phyloP scores from a whole-genome alignment of 2,797 vertebrate species.

The Heterohyrax brucei region DNA sequence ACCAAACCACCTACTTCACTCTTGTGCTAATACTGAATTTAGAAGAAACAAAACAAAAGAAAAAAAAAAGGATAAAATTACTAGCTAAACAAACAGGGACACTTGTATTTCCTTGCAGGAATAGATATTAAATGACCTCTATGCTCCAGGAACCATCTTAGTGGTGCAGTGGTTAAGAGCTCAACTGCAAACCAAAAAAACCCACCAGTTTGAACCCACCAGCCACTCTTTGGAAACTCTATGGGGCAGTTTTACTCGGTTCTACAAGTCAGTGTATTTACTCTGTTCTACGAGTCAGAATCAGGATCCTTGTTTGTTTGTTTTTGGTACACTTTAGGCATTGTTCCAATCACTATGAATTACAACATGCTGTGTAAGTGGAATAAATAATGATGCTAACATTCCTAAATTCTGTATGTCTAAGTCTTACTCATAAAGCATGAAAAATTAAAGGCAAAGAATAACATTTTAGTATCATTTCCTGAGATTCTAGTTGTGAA shows the following conservation, averaged over 20 bases:
- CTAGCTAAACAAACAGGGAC: background rate
- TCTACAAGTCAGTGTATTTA: too few relatives aligned
- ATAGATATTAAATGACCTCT: background rate
- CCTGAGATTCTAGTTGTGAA: background rate
- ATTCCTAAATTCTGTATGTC: background rate
- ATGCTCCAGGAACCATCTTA: too few relatives aligned
- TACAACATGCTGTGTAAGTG: background rate
- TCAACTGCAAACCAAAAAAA: too few relatives aligned
- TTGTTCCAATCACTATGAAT: background rate
- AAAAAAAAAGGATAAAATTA: background rate
- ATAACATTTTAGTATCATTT: background rate
- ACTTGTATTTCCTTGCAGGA: background rate
- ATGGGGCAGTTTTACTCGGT: too few relatives aligned
- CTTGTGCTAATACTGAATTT: background rate
- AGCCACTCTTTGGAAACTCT: too few relatives aligned
- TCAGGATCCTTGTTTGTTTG: too few relatives aligned
- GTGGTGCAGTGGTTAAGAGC: too few relatives aligned
- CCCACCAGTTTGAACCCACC: too few relatives aligned
- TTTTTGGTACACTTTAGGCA: too few relatives aligned
- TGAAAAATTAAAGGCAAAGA: background rate
- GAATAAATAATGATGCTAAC: background rate
- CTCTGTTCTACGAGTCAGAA: too few relatives aligned
- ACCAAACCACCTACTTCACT: rapidly evolving
- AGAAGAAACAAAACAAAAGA: background rate
- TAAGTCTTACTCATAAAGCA: slow-evolving; percentile 11